phyloP scores from a whole-genome alignment of 2,888 invertebrate genomes.

The Coecobrya sp. region DNA sequence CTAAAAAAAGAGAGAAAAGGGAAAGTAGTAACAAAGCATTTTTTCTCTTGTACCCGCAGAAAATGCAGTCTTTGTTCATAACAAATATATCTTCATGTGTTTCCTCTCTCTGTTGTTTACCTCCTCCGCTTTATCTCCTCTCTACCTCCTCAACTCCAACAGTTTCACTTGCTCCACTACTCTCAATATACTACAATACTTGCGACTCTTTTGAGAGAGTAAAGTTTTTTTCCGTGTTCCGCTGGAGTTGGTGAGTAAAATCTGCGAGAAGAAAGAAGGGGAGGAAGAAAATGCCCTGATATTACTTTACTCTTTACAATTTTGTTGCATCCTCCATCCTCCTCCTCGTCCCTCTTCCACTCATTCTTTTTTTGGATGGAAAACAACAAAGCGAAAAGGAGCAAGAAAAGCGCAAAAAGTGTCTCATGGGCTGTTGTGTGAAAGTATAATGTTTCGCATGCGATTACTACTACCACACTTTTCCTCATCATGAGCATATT shows the following conservation, averaged over 20 bases:
- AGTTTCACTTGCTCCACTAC: not conserved
- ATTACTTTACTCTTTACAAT: constrained; percentile 41
- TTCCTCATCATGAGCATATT: constrained; percentile 13
- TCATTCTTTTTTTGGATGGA: constrained; percentile 24
- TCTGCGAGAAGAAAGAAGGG: not conserved
- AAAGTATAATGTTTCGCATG: constrained; percentile 69
- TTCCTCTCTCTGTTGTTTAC: constrained; percentile 50
- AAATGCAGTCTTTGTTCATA: constrained; percentile 51
- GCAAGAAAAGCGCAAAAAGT: constrained; percentile 30
- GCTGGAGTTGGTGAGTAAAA: constrained; percentile 49
- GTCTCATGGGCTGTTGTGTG: constrained; percentile 65
- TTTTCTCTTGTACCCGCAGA: not conserved
- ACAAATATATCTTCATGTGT: constrained; percentile 58
- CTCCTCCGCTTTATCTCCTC: constrained; percentile 33
- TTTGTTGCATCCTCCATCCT: constrained; percentile 55
- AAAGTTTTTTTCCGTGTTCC: constrained; percentile 35
- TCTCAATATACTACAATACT: not conserved
- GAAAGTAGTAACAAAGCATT: constrained; percentile 1
- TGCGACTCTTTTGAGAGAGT: not conserved
- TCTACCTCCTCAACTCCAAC: not conserved
- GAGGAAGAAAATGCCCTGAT: constrained; percentile 28
- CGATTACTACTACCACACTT: constrained; percentile 69
- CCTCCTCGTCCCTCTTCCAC: not conserved
- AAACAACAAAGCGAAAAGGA: not conserved
- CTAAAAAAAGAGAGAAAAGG: constrained; percentile 5